Evolutionary conservation across 2,113 vertebrate genomes (phyloP).

Genomic region (Lampris megalopsis): DNA sequence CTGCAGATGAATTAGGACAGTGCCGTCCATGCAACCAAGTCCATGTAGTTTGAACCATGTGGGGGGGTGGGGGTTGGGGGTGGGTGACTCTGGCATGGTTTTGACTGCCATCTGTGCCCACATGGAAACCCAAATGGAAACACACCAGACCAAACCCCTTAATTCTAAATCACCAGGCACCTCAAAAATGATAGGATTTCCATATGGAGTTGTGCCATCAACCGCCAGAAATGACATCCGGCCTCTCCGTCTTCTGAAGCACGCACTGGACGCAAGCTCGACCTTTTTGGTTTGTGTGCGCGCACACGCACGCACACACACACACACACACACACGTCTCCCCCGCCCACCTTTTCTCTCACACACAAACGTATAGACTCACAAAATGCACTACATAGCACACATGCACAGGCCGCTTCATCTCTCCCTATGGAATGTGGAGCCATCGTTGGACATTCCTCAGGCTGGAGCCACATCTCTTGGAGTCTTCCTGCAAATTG

Average conservation of each 20-base stretch:
- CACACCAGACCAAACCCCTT: too few species aligned
- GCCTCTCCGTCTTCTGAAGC: not conserved
- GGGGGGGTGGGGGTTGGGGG: too few species aligned
- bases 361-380: not conserved
- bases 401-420: slow-evolving; percentile 20
- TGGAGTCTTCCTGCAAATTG: slow-evolving; percentile 76
- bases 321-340: not conserved
- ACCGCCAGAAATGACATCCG: not conserved
- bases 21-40: too few species aligned
- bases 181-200: too few species aligned
- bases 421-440: slow-evolving; percentile 68
- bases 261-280: too few species aligned
- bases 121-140: too few species aligned
- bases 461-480: slow-evolving; percentile 40
- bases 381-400: not conserved
- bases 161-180: too few species aligned
- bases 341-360: not conserved
- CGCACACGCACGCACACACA: slow-evolving; percentile 1
- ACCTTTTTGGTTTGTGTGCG: not conserved
- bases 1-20: too few species aligned
- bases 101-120: too few species aligned
- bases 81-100: too few species aligned
- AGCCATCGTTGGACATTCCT: slow-evolving; percentile 77
- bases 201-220: not conserved
- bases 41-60: too few species aligned